A percentile compares a stretch with the other conserved stretches of the same genome.
These are phyloP conservation scores for Ceratosolen solmsi DNA, from an alignment of 1,140 invertebrate genomes.

Conservation along the genomic window DNA sequence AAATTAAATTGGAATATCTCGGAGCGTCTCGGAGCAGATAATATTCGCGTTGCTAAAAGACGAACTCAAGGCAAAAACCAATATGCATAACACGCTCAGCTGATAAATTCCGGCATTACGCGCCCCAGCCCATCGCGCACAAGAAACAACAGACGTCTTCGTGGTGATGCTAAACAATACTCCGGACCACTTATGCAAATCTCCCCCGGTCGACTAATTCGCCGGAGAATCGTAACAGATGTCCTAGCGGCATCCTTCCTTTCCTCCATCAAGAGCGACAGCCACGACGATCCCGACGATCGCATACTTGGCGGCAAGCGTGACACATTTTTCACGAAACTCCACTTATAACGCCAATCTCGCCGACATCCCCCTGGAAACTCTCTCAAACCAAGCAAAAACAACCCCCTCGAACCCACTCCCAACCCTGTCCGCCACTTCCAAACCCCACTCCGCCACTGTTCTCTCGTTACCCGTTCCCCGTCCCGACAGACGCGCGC, in stretches of 20 bases:
- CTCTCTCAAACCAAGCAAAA: too few species aligned
- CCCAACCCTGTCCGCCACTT: too few species aligned
- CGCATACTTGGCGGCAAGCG: not conserved
- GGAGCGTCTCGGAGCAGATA: not conserved
- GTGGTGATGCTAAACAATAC: constrained; percentile 28
- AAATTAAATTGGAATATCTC: not conserved
- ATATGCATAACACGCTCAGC: not conserved
- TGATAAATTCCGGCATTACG: constrained; percentile 20
- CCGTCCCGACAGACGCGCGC: too few species aligned
- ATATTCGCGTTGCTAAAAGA: not conserved
- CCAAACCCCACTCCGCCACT: too few species aligned
- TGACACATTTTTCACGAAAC: constrained; percentile 2
- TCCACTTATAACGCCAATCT: not conserved
- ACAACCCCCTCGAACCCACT: too few species aligned
- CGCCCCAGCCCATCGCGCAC: not conserved
- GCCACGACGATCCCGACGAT: not conserved
- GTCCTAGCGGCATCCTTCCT: not conserved
- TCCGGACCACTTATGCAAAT: constrained; percentile 49
- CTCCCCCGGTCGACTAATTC: constrained; percentile 38
- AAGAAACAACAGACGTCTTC: constrained; percentile 31
- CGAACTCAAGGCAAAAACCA: not conserved
- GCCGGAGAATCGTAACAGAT: constrained; percentile 9
- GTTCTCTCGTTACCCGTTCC: too few species aligned
- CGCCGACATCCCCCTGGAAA: too few species aligned
- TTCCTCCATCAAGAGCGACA: too few species aligned